phyloP scores from a whole-genome alignment of 2,888 invertebrate genomes.

The Ischnus inquisitorius region DNA sequence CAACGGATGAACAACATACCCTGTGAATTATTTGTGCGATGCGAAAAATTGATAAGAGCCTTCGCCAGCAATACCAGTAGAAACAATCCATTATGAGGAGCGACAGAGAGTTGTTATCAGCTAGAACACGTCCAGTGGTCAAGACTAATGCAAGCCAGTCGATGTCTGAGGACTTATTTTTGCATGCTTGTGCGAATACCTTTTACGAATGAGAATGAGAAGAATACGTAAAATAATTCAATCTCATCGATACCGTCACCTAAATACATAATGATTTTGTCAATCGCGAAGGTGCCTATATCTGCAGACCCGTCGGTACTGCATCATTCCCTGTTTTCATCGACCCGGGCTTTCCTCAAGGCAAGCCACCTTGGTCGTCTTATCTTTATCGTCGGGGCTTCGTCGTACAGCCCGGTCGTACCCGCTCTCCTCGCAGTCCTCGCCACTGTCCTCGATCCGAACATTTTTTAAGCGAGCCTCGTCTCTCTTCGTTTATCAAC shows the following conservation, averaged over 20 bases:
- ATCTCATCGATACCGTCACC: slow-evolving; percentile 11
- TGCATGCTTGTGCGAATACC: slow-evolving; percentile 1
- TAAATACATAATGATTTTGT: slow-evolving; percentile 37
- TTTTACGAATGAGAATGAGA: slow-evolving; percentile 35
- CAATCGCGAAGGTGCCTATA: not conserved
- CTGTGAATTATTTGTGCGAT: slow-evolving; percentile 3
- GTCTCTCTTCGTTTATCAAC: slow-evolving; percentile 72
- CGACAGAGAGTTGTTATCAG: not conserved
- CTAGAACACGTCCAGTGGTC: not conserved
- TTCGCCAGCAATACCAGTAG: not conserved
- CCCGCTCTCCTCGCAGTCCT: not conserved
- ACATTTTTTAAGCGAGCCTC: slow-evolving; percentile 67
- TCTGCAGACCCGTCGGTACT: slow-evolving; percentile 47
- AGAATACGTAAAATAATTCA: slow-evolving; percentile 40
- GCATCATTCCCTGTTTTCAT: slow-evolving; percentile 64
- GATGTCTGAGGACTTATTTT: slow-evolving; percentile 34
- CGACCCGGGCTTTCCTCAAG: slow-evolving; percentile 62
- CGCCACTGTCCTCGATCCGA: slow-evolving; percentile 42
- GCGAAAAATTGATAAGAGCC: slow-evolving; percentile 26
- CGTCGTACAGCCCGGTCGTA: slow-evolving; percentile 2
- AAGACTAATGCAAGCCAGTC: slow-evolving; percentile 33
- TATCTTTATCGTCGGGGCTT: slow-evolving; percentile 61
- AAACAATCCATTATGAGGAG: not conserved
- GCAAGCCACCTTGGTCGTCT: slow-evolving; percentile 64
- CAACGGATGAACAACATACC: not conserved